Base-by-base conservation (phyloP, 1,140 invertebrate species). In the Thaumetopoea pityocampa region DNA sequence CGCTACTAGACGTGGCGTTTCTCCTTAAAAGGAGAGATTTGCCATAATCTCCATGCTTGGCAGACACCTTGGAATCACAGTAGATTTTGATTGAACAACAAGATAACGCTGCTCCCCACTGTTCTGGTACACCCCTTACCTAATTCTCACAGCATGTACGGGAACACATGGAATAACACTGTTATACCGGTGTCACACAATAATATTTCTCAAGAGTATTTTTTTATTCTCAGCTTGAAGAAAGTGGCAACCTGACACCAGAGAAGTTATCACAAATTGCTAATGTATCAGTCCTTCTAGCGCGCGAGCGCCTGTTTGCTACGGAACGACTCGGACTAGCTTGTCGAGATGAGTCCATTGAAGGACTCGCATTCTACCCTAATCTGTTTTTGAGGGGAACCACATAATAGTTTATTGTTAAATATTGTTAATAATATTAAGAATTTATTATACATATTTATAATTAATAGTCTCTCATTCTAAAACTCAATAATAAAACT, bases 341-440 rank as follows among this genome's bases (percentile, higher is more conserved):
- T n/a, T 98, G 96, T 69, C 87, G 96, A 48, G 97, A 99, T 83
- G 96, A 98, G 76, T 93, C 93, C 0, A 92, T 97, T 37, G 95
- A 98, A 88, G 96, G 96, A 20, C 82, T 98, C 14, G 87, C 92
- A 57, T 99, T 98, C 86, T 98, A 95, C 87, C 92, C 93, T 1
- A 98, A 98, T 89, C 78, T 90, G 20, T 94, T 98, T 85, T 72
- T 94, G 33, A 65, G 28, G 41, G 59, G 76, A 55, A 48, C 54
- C 1, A 27, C 37, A 32, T 78, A 69, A 57, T 12, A 33, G 9
- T n/a, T n/a, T 14, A 15, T 22, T 26, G 15, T 30, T 27, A 20
- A 15, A 15, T 28, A 17, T 18, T 47, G 9, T 16, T 15, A 37
- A 27, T 41, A 43, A 30, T 36, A 17, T 41, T 34, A 41, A 41